Percentiles rank a stretch among this genome's conserved stretches.
phyloP scores from a whole-genome alignment of 2,797 vertebrate genomes.

The Remorina albescens region DNA sequence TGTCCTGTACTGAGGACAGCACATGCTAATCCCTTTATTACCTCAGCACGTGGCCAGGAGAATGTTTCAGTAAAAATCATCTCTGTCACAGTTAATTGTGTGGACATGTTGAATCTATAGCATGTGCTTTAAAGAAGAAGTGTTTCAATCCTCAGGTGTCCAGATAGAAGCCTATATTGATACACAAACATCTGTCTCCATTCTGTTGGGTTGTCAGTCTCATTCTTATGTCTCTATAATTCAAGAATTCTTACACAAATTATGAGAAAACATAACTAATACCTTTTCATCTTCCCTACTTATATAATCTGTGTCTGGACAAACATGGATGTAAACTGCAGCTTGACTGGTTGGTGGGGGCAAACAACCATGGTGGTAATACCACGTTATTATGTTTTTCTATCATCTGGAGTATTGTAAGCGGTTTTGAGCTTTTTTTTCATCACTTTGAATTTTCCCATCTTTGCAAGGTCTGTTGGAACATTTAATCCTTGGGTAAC shows the following conservation, averaged over 20 bases:
- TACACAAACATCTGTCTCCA: neutral
- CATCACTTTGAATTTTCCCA: constrained; percentile 12
- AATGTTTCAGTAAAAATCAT: constrained; percentile 2
- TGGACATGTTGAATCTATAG: neutral
- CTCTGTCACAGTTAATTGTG: neutral
- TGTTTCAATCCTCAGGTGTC: constrained; percentile 3
- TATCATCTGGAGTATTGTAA: constrained; percentile 11
- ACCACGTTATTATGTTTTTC: neutral
- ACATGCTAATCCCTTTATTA: constrained; percentile 37
- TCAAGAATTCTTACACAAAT: too few species aligned
- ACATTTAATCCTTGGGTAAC: constrained; percentile 19
- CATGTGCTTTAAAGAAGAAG: constrained; percentile 1
- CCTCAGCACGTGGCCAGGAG: constrained; percentile 1
- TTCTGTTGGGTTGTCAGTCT: too few species aligned
- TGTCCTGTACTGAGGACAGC: constrained; percentile 11
- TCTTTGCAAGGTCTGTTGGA: constrained; percentile 35
- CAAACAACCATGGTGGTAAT: neutral
- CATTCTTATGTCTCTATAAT: too few species aligned
- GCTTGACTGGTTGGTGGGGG: too few species aligned
- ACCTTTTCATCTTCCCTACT: too few species aligned
- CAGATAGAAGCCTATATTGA: neutral
- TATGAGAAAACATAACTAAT: neutral
- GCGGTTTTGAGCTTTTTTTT: constrained; percentile 11
- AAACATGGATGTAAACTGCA: too few species aligned
- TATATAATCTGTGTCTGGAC: too few species aligned